phyloP scores from a whole-genome alignment of 2,888 invertebrate species.

The Orthosia gothica region DNA sequence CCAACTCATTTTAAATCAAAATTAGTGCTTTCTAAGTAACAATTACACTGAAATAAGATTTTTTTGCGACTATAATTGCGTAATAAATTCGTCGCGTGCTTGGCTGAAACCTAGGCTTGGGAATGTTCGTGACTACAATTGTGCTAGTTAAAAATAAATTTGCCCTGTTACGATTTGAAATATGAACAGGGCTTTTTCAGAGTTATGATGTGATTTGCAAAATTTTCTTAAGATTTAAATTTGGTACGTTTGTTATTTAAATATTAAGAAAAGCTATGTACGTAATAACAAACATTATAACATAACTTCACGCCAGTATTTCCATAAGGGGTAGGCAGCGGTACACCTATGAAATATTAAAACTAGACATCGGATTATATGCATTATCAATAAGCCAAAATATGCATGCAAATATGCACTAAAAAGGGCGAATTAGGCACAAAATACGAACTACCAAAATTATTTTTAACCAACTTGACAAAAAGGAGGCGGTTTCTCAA shows the following conservation, averaged over 20 bases:
- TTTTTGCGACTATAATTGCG: conserved; percentile 30
- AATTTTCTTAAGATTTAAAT: not conserved
- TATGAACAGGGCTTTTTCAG: conserved; percentile 5
- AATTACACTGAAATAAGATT: conserved; percentile 38
- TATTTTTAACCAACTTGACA: no score
- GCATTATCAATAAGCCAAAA: no score
- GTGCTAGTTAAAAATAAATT: conserved; percentile 29
- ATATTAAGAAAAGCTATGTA: no score
- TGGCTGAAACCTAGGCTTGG: conserved; percentile 26
- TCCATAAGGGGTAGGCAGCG: no score
- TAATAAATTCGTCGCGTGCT: conserved; percentile 59
- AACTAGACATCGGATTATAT: no score
- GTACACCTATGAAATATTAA: no score
- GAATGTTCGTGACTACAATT: conserved; percentile 53
- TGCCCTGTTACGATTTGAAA: conserved; percentile 30
- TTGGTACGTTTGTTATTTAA: not conserved
- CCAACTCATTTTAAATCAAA: conserved; percentile 3
- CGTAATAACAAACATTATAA: no score
- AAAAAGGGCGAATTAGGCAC: no score
- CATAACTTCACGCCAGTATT: no score
- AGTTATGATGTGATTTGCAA: not conserved
- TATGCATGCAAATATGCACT: no score
- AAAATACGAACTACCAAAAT: no score
- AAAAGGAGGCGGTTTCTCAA: no score
- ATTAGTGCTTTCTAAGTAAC: conserved; percentile 3